Evolutionary conservation across 2,888 invertebrate species (phyloP).

Genomic region (Ormia ochracea): DNA sequence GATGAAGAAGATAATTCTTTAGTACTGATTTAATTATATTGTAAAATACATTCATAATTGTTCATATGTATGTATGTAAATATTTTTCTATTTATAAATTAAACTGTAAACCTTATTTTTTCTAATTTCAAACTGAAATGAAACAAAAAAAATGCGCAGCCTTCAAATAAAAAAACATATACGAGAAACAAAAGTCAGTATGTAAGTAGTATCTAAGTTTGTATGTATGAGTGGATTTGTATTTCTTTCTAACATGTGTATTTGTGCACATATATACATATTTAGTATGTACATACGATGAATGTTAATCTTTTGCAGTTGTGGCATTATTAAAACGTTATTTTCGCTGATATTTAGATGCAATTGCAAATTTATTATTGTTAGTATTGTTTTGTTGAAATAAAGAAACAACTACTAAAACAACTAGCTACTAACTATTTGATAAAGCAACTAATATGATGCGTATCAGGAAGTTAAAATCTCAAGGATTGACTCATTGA

Average conservation of each 20-base stretch:
- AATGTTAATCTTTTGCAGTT: slow-evolving; percentile 31
- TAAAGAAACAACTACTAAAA: slow-evolving; percentile 7
- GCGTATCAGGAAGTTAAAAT: slow-evolving; percentile 76
- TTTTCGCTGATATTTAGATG: slow-evolving; percentile 26
- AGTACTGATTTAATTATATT: background rate
- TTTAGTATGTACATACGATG: too few species aligned
- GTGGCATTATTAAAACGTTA: slow-evolving; percentile 11
- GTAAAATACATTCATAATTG: too few species aligned
- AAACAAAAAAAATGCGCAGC: slow-evolving; percentile 69
- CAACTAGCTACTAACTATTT: slow-evolving; percentile 12
- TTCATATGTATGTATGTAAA: too few species aligned
- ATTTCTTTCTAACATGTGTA: too few species aligned
- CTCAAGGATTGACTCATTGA: slow-evolving; percentile 76
- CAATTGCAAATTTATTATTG: slow-evolving; percentile 36
- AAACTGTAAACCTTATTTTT: slow-evolving; percentile 69
- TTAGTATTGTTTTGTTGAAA: slow-evolving; percentile 21
- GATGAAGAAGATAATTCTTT: background rate
- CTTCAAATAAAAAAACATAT: slow-evolving; percentile 69
- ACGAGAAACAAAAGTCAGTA: slow-evolving; percentile 36
- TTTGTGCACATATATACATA: background rate
- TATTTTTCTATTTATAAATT: slow-evolving; percentile 43
- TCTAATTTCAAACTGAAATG: slow-evolving; percentile 14
- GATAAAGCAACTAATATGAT: slow-evolving; percentile 69
- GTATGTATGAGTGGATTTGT: background rate
- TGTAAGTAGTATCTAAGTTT: slow-evolving; percentile 13